Evolutionary conservation across 35 echinoderm and acorn worm genomes (phyloP), one percentile per base, ranked within the genome.

Genomic region (Apostichopus parvimensis): DNA sequence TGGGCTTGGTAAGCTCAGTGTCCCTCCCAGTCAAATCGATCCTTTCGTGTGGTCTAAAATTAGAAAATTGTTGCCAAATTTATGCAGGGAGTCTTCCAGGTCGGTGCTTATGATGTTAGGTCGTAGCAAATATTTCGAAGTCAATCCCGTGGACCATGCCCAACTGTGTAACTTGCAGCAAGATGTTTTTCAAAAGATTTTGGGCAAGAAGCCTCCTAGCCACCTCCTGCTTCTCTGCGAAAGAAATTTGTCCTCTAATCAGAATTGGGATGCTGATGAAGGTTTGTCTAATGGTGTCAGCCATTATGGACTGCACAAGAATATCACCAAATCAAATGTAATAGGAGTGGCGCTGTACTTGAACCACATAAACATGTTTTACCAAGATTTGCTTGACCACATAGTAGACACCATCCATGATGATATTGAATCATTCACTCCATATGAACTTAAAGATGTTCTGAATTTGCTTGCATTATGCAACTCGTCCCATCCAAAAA

Each of bases 361-460:
- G 17, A 8, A 88, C 25, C 86, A 88, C 8, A 72, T 64, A 34
- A 73, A 28, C 28, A 12, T 34, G 61, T 88, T 66, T 18, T 88
- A 72, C 25, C 28, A 20, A 18, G 86, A 88, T 88, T n/a, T 88
- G n/a, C 13, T 88, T 4, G 77, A 80, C 57, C 12, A 79, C 1
- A 93, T 93, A 56, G 85, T 62, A 26, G 73, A 59, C 6, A 73
- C 54, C 8, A 45, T 82, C 52, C 45, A 73, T n/a, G 59, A 25
- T 53, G 56, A 89, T 12, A 59, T 93, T 26, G 54, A 78, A 18
- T 68, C 56, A 25, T 80, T 93, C 72, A 83, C 92, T 6, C 85
- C 92, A 9, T 93, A 90, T 34, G 86, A 93, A 20, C 54, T 93
- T 28, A 73, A 75, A 12, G 92, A 93, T 75, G 82, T 82, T 78